Evolutionary conservation across 2,113 vertebrate genomes (phyloP).

Genomic region (Hippocampus comes): DNA sequence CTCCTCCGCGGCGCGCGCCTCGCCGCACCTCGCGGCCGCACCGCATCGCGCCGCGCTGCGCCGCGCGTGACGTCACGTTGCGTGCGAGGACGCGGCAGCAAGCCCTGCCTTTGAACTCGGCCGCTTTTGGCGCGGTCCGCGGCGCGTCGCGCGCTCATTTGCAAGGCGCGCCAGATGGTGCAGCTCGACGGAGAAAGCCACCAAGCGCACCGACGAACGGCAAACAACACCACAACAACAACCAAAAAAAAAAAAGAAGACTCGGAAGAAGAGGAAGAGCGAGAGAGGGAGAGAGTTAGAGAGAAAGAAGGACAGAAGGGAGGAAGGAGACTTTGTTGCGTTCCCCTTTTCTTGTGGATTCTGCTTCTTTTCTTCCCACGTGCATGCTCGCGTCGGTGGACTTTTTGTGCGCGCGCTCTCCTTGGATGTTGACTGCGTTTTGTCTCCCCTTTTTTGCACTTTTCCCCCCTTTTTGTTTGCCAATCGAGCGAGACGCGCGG

Average conservation of each 20-base stretch:
- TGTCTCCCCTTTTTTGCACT: slow-evolving; percentile 43
- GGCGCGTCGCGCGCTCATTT: slow-evolving; percentile 79
- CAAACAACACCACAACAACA: neutral
- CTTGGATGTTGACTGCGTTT: slow-evolving; percentile 60
- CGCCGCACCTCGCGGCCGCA: neutral
- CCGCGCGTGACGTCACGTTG: slow-evolving; percentile 90
- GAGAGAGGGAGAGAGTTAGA: slow-evolving; percentile 28
- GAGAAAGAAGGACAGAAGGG: slow-evolving; percentile 32
- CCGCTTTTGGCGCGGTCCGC: slow-evolving; percentile 83
- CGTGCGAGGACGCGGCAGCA: slow-evolving; percentile 78
- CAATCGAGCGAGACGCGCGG: slow-evolving; percentile 70
- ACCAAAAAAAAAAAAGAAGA: neutral
- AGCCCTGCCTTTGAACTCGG: slow-evolving; percentile 92
- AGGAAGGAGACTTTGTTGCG: slow-evolving; percentile 35
- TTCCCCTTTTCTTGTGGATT: slow-evolving; percentile 71
- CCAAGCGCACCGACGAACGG: neutral
- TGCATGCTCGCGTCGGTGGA: slow-evolving; percentile 27
- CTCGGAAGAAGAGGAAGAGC: slow-evolving; percentile 50
- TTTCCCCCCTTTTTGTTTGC: neutral
- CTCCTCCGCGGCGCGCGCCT: neutral
- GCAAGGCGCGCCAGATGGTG: slow-evolving; percentile 78
- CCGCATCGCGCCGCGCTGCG: slow-evolving; percentile 52
- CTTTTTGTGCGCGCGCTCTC: slow-evolving; percentile 39
- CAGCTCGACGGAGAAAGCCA: slow-evolving; percentile 38
- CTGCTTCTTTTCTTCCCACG: slow-evolving; percentile 46